A percentile compares a stretch with the other conserved stretches of the same genome.
Evolutionary conservation across 2,797 vertebrate genomes (phyloP).

Genomic region (Aselliscus stoliczkanus): DNA sequence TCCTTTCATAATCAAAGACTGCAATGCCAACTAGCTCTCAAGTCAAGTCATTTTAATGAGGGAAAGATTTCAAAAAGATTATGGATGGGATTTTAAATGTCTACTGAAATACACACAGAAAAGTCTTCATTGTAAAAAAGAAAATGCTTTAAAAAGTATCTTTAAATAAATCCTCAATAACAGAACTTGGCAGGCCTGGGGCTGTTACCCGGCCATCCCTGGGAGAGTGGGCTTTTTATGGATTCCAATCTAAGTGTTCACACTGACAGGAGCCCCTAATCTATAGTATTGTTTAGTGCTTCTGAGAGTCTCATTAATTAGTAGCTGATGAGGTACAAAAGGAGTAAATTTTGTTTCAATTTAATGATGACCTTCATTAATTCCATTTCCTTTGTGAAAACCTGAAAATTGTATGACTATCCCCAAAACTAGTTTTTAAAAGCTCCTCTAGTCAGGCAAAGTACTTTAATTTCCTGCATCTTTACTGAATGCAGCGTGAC

Average conservation of each 20-base stretch:
- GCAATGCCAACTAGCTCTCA: slow-evolving; percentile 47
- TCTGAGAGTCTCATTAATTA: slow-evolving; percentile 46
- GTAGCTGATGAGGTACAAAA: slow-evolving; percentile 65
- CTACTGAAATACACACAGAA: slow-evolving; percentile 58
- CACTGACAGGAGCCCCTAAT: slow-evolving; percentile 2
- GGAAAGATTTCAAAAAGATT: slow-evolving; percentile 66
- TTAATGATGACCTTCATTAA: slow-evolving; percentile 80
- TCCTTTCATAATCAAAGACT: not conserved
- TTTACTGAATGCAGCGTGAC: not conserved
- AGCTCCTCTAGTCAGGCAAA: slow-evolving; percentile 39
- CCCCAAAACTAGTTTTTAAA: slow-evolving; percentile 40
- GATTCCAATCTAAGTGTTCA: slow-evolving; percentile 6
- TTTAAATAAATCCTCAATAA: slow-evolving; percentile 68
- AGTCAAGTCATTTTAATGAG: slow-evolving; percentile 66
- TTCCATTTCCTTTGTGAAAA: slow-evolving; percentile 87
- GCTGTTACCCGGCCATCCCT: not conserved
- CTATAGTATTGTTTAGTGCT: slow-evolving; percentile 8
- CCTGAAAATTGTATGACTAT: slow-evolving; percentile 73
- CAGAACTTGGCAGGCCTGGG: slow-evolving; percentile 54
- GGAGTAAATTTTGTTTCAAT: slow-evolving; percentile 78
- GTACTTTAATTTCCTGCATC: slow-evolving; percentile 11
- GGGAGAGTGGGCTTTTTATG: slow-evolving; percentile 20
- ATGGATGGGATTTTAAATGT: slow-evolving; percentile 67
- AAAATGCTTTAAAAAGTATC: slow-evolving; percentile 59
- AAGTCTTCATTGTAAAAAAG: slow-evolving; percentile 62